Conservation (phyloP, 2,888 invertebrate genomes). For the Xanthia togata region DNA sequence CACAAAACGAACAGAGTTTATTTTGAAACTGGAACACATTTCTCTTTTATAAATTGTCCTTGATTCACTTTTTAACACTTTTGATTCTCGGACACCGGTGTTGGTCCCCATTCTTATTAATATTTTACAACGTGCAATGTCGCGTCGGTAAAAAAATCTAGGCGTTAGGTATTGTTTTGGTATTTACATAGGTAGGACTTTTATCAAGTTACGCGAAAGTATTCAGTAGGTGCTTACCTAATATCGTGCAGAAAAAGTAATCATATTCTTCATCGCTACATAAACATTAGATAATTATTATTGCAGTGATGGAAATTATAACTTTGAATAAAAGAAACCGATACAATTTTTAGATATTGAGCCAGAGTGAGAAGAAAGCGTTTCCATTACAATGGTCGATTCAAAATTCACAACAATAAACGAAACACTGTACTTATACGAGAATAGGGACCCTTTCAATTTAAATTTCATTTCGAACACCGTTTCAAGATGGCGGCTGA, state of each 20-base stretch:
- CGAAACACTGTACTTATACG: slow-evolving; percentile 45
- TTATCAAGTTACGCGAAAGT: slow-evolving; percentile 9
- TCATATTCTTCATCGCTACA: background rate
- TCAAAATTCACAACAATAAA: slow-evolving; percentile 45
- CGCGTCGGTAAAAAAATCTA: background rate
- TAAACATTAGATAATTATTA: background rate
- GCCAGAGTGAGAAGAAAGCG: slow-evolving; percentile 25
- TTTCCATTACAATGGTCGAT: slow-evolving; percentile 41
- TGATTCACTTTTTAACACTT: slow-evolving; percentile 48
- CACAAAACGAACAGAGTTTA: slow-evolving; percentile 43
- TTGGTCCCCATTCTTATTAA: slow-evolving; percentile 35
- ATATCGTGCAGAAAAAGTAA: background rate
- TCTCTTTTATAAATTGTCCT: slow-evolving; percentile 35
- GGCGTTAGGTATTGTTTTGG: slow-evolving; percentile 1
- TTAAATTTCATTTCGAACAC: slow-evolving; percentile 66
- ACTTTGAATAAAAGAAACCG: slow-evolving; percentile 3
- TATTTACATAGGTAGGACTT: background rate
- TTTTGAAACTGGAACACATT: slow-evolving; percentile 50
- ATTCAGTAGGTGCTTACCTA: background rate
- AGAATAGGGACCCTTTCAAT: slow-evolving; percentile 61
- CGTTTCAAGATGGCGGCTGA: slow-evolving; percentile 78
- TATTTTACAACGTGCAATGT: background rate
- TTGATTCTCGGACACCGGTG: slow-evolving; percentile 27
- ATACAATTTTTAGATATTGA: slow-evolving; percentile 30
- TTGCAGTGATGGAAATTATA: slow-evolving; percentile 10